Base-by-base conservation (phyloP, 2,797 vertebrate genomes). In the Echeneis naucrates region DNA sequence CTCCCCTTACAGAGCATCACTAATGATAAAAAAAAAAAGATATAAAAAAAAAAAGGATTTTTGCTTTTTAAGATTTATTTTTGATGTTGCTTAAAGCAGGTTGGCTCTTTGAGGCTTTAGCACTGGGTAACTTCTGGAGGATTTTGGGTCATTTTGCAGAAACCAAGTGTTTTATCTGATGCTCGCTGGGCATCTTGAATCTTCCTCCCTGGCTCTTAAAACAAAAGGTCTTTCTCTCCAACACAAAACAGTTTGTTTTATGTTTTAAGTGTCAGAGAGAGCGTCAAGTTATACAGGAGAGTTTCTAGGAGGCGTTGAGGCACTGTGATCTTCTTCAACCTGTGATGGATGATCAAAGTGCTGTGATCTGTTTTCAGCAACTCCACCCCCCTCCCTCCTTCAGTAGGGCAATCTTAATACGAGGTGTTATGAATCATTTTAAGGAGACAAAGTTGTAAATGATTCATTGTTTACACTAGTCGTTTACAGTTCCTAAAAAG, bases 391-490 rank as follows among this genome's bases (percentile, higher is more conserved):
- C 4, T 5, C 16, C 38, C 23, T 11, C 7, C 37, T 6, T 30
- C 30, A 3, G 30, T 30, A 37, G 67, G 83, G 77, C 72, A 55
- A 69, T 78, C 77, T 84, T 81, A 68, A 81, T 80, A 87, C 82
- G 57, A 87, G 85, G 77, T 85, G 79, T 85, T 81, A 14, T 35
- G 71, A 83, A 80, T 89, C 83, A 76, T 81, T 83, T 76, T 30
- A 69, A 79, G 64, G 66, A 77, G 72, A 62, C 16, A 23, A 38
- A 81, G 72, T 84, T 81, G 80, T 81, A 78, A 88, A 90, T 84
- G 83, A 89, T 83, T 86, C 53, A 37, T 82, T 55, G 87, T 92
- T 91, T 89, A 87, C 88, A 83, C 54, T 71, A 33, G 72, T 89
- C 54, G 82, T 90, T 92, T 92, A 92, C 88, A 85, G 78, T 85